These are phyloP conservation scores for Galago senegalensis DNA, from an alignment of 2,797 vertebrate genomes.

Conservation along the genomic window DNA sequence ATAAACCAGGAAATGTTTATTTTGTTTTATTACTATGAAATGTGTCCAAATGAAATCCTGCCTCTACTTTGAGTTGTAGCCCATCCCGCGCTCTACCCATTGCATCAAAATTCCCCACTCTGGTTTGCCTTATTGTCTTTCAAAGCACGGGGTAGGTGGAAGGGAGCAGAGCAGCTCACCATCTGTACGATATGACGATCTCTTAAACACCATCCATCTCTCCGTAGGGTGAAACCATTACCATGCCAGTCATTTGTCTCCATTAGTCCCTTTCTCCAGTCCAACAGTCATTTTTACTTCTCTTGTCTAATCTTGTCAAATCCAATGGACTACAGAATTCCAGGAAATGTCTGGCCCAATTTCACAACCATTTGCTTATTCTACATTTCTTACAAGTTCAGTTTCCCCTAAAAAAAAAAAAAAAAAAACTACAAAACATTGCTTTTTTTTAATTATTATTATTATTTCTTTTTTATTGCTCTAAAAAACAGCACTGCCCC, in stretches of 20 bases:
- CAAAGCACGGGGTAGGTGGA: background rate
- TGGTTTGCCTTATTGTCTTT: background rate
- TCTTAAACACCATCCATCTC: slow-evolving; percentile 30
- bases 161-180: background rate
- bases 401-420: slow-evolving; percentile 41
- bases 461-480: background rate
- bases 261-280: slow-evolving; percentile 9
- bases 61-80: background rate
- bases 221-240: background rate
- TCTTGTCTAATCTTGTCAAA: slow-evolving; percentile 58
- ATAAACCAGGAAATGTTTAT: background rate
- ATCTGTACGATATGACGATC: background rate
- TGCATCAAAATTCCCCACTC: background rate
- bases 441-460: background rate
- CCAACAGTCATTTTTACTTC: slow-evolving; percentile 31
- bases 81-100: background rate
- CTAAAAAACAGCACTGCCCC: slow-evolving; percentile 58
- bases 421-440: slow-evolving; percentile 18
- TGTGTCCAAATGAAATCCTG: slow-evolving; percentile 20
- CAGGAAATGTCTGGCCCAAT: slow-evolving; percentile 14
- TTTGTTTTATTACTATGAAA: slow-evolving; percentile 48
- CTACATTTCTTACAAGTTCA: slow-evolving; percentile 45
- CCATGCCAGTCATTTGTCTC: slow-evolving; percentile 10
- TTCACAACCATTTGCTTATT: slow-evolving; percentile 60
- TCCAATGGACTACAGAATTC: slow-evolving; percentile 20